Conservation (phyloP, 2,113 vertebrate genomes). For the Urocitellus parryii region DNA sequence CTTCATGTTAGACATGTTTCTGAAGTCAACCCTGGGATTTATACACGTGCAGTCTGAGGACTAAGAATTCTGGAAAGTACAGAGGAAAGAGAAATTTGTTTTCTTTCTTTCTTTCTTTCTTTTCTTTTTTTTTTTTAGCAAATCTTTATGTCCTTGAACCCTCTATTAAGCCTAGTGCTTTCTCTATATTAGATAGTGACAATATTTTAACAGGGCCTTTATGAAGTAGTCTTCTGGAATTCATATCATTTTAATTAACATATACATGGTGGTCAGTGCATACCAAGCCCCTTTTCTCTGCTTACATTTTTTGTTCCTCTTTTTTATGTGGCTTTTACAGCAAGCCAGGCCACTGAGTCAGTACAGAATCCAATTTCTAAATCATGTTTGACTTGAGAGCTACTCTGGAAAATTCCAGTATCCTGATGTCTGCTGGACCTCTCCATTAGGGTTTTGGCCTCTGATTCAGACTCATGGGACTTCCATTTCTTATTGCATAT, state of each 20-base stretch:
- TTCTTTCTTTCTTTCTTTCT: not conserved
- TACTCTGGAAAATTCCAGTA: slow-evolving; percentile 70
- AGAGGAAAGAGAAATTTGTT: not conserved
- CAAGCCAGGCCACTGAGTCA: slow-evolving; percentile 39
- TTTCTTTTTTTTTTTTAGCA: not conserved
- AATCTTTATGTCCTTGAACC: slow-evolving; percentile 36
- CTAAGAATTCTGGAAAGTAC: slow-evolving; percentile 48
- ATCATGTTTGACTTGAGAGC: slow-evolving; percentile 61
- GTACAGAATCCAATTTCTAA: slow-evolving; percentile 61
- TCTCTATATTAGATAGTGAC: not conserved
- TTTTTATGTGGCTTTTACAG: slow-evolving; percentile 49
- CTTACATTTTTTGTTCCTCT: slow-evolving; percentile 50
- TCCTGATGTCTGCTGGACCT: slow-evolving; percentile 40
- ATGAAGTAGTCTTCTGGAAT: not conserved
- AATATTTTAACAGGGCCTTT: not conserved
- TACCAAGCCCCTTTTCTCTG: not conserved
- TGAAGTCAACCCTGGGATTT: slow-evolving; percentile 29
- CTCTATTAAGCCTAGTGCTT: not conserved
- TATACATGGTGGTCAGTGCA: not conserved
- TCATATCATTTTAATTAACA: slow-evolving; percentile 38
- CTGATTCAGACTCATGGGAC: slow-evolving; percentile 24
- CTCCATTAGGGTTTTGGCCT: slow-evolving; percentile 45
- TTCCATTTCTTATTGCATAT: slow-evolving; percentile 43
- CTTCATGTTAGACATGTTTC: slow-evolving; percentile 26
- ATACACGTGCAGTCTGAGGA: not conserved